Evolutionary conservation across 2,888 invertebrate genomes (phyloP), one percentile per base, ranked within the genome.

Genomic region (Homarus gammarus): DNA sequence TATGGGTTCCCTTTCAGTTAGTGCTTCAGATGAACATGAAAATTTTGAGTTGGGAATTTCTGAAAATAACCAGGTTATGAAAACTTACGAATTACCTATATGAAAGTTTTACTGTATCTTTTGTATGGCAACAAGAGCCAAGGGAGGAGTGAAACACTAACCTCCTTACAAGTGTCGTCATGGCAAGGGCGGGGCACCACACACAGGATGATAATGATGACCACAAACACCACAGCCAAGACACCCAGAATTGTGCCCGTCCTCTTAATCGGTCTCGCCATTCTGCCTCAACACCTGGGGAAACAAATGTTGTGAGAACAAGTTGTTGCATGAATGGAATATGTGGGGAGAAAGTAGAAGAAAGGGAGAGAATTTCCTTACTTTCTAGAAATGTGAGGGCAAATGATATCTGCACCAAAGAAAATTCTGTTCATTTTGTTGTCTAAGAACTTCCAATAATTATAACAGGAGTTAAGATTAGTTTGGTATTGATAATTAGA

Each of bases 131-230:
- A 18, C 56, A 15, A 56, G 3, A 0, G 10, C 10, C 51, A 12
- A 1, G 18, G 22, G 27, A 64, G 27, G 64, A 27, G 6, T 1
- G 5, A 12, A 2, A 6, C 5, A 5, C 27, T 12, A 64, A n/a
- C 64, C 27, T 56, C 78, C 49, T 56, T 49, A 49, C 12, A 36
- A 56, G 18, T 12, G 40, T 31, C 27, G 49, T 5, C 36, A 12
- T 10, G 12, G 38, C 78, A 79, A n/a, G 78, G 78, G 27, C 33
- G 31, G 22, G 78, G 78, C 12, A 79, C 56, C 15, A 79, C 31
- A 27, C 78, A 79, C 51, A 79, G 51, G 49, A 79, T 79, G 33
- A 79, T 79, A 36, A 79, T 79, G 49, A 79, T 56, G 15, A 79
- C 36, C 51, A 79, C 56, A 49, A 79, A 79, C 33, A 79, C 33